Percentiles rank a stretch among this genome's conserved stretches.
phyloP scores from a whole-genome alignment of 2,113 vertebrate species.

The Malurus elegans region DNA sequence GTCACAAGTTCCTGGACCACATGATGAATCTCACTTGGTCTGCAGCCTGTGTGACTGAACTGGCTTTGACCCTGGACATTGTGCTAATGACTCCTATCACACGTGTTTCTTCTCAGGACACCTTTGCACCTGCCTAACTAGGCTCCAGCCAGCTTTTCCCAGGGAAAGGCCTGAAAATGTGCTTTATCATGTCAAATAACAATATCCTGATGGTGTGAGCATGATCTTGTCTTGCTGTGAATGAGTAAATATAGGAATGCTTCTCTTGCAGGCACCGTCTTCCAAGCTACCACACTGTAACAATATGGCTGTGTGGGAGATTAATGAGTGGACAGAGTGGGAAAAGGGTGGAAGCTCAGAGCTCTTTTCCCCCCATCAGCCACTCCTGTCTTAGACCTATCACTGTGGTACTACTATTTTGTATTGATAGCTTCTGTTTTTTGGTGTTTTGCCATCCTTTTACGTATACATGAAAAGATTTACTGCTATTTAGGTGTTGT shows the following conservation, averaged over 20 bases:
- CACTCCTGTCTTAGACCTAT: not conserved
- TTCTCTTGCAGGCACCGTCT: not conserved
- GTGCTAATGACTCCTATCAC: not conserved
- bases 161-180: not conserved
- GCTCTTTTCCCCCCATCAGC: not conserved
- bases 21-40: constrained; percentile 40
- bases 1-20: constrained; percentile 12
- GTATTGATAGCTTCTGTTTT: not conserved
- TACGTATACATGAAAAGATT: not conserved
- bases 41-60: not conserved
- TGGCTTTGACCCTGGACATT: constrained; percentile 46
- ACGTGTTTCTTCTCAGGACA: constrained; percentile 24
- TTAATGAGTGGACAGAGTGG: not conserved
- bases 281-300: not conserved
- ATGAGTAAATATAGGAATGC: not conserved
- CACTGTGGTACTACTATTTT: not conserved
- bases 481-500: not conserved
- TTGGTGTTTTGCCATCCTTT: not conserved
- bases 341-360: not conserved
- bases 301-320: not conserved
- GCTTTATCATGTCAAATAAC: not conserved
- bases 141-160: not conserved
- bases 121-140: constrained; percentile 33
- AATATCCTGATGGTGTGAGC: not conserved
- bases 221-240: not conserved